Evolutionary conservation across 2,888 invertebrate species (phyloP), one percentile per base, ranked within the genome.

Genomic region (Epinotia bilunana): DNA sequence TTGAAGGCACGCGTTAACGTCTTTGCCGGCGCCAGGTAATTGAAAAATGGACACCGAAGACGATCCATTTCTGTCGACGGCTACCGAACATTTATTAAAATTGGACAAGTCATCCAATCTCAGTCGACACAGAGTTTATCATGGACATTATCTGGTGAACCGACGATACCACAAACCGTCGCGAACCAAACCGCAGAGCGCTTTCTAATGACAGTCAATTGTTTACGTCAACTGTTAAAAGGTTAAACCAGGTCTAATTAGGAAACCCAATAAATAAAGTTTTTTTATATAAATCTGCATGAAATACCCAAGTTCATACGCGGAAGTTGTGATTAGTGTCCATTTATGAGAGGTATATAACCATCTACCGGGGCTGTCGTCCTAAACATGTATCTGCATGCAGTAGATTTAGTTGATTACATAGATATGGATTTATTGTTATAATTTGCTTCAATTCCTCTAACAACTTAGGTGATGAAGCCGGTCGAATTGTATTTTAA

Each of bases 11-110:
- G 80, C 83, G 84, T 57, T 55, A 39, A 64, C 62, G 61, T 62
- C 83, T 53, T n/a, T 53, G 82, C 82, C 83, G 82, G 84, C 84
- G 79, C 80, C 83, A 79, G 81, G 80, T 83, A 78, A 83, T 84
- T 83, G 81, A 85, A 85, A 87, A 84, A 86, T 83, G 78, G 83
- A 80, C 78, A 78, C 76, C 74, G 76, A 79, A 79, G 77, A 84
- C 83, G 83, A 82, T 82, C 83, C 79, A 83, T 81, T 83, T 85
- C 82, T 79, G 79, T 82, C 79, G 6, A n/a, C n/a, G n/a, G 7
- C 53, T 73, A 53, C 73, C 79, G 76, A 81, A 80, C 79, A 78
- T 84, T 80, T 82, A 77, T 79, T 79, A 77, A 62, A 73, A 43
- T 46, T 57, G 39, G 28, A 55, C 67, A 55, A 55, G 28, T 16